Percentiles rank a stretch among this genome's conserved stretches.
phyloP scores from a whole-genome alignment of 2,113 vertebrate genomes.

The Orcinus orca region DNA sequence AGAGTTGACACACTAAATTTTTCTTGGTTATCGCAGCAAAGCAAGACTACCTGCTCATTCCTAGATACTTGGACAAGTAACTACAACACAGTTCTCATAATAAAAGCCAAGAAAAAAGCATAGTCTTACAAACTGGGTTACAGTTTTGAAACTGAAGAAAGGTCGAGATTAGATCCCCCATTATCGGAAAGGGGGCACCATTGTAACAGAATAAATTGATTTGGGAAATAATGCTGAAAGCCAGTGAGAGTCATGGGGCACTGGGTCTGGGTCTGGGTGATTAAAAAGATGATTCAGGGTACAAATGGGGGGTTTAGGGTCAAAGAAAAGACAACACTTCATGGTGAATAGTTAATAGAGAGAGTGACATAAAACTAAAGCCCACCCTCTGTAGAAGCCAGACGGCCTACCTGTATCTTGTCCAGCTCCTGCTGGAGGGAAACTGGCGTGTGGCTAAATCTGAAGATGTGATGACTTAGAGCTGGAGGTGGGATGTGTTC shows the following conservation, averaged over 20 bases:
- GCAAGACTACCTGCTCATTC: not conserved
- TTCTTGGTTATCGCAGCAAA: not conserved
- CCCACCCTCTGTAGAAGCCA: not conserved
- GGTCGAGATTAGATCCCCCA: not conserved
- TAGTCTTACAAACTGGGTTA: not conserved
- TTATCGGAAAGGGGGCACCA: not conserved
- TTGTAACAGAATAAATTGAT: not conserved
- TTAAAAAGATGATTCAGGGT: not conserved
- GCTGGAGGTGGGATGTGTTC: not conserved
- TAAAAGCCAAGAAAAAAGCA: not conserved
- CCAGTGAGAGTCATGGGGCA: not conserved
- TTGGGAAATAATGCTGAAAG: not conserved
- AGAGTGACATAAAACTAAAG: not conserved
- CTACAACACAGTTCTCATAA: not conserved
- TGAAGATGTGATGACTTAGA: not conserved
- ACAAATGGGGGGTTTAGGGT: not conserved
- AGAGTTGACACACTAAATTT: not conserved
- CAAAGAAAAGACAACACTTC: not conserved
- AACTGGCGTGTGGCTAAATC: not conserved
- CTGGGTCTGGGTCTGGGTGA: not conserved
- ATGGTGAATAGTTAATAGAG: not conserved
- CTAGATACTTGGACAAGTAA: not conserved
- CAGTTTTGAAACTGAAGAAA: not conserved
- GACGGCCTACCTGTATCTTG: not conserved
- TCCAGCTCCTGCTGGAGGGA: not conserved